Evolutionary conservation across 2,888 invertebrate genomes (phyloP), one percentile per base, ranked within the genome.

Genomic region (Scelioninae gen. 1): DNA sequence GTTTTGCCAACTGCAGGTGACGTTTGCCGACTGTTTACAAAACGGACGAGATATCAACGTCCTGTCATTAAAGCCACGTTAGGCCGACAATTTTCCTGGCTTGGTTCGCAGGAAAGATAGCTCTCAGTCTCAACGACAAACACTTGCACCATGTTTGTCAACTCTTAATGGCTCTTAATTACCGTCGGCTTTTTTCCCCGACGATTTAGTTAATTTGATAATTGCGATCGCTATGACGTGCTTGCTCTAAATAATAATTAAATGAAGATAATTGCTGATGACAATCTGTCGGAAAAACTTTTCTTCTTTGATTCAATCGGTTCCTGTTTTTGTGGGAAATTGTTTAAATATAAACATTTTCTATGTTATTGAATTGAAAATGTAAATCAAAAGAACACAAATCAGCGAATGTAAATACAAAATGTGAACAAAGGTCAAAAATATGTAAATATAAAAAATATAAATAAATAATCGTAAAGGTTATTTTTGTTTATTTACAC

Each of bases 41-140:
- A 68, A 79, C 65, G 68, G 49, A 79, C 76, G 77, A 79, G 79
- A 79, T 75, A 80, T 71, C 83, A 79, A 74, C 79, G 83, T 83
- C 83, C 76, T 82, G 82, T 55, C 55, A 69, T 82, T 72, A 65
- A 63, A 66, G 55, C 60, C 63, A 62, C 75, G 69, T 51, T 49
- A 66, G 53, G 68, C 16, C 45, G 72, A 51, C 47, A 74, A 82
- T 78, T 82, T 82, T 77, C 78, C 55, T 49, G 74, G 47, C 47
- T 66, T 15, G 71, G 43, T 77, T 77, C 66, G 58, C 77, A 60
- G 72, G 55, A 65, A 76, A 62, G 51, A 55, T 38, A 49, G 56
- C 71, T 71, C 68, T 47, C 63, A 32, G 69, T 43, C 45, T 55
- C 58, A n/a, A n/a, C n/a, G n/a, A n/a, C n/a, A n/a, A 77, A 79